Conservation (phyloP, 2,113 vertebrate species). For the Recurvirostra avosetta region DNA sequence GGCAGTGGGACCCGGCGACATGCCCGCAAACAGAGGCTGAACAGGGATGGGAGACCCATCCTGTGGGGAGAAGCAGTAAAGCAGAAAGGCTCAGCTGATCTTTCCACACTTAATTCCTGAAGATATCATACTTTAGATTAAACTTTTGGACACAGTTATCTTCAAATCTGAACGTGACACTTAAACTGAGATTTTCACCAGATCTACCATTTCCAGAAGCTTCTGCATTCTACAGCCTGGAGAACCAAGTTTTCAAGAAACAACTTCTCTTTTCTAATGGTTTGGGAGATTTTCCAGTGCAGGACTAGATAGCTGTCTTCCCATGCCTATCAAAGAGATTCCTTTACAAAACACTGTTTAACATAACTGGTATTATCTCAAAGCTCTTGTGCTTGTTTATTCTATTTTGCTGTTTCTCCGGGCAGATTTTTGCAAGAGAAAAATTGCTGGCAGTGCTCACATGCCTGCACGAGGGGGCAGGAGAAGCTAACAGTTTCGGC, state of each 20-base stretch:
- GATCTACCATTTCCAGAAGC: not conserved
- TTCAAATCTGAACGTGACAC: not conserved
- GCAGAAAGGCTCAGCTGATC: not conserved
- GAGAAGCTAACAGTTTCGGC: slow-evolving; percentile 64
- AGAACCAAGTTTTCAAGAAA: not conserved
- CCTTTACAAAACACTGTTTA: not conserved
- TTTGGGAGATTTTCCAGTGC: not conserved
- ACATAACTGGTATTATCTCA: not conserved
- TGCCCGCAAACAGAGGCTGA: not conserved
- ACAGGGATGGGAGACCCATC: not conserved
- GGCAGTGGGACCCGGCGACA: not conserved
- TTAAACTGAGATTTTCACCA: not conserved
- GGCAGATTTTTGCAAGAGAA: not conserved
- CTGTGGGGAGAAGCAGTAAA: not conserved
- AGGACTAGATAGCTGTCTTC: not conserved
- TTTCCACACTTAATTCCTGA: not conserved
- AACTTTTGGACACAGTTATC: not conserved
- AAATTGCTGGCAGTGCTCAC: slow-evolving; percentile 50
- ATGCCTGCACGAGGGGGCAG: slow-evolving; percentile 75
- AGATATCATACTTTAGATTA: not conserved
- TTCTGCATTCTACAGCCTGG: not conserved
- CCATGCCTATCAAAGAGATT: not conserved
- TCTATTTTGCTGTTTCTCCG: not conserved
- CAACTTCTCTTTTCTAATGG: not conserved
- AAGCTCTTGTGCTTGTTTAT: not conserved